These are phyloP conservation scores for Choloepus didactylus DNA, from an alignment of 2,797 vertebrate species.

Conservation along the genomic window DNA sequence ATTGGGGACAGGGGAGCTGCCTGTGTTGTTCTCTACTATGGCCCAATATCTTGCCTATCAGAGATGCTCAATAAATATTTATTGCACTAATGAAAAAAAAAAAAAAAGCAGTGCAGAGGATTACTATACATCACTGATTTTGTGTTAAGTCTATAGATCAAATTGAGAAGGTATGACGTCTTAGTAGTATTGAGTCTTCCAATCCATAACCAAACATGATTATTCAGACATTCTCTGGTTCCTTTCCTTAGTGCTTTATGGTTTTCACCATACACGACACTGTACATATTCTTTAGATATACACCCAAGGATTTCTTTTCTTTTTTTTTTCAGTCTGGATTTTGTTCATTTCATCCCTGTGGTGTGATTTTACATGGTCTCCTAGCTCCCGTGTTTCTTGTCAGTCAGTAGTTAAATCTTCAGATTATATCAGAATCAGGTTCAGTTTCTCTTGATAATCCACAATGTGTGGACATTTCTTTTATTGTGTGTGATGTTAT, in stretches of 20 bases:
- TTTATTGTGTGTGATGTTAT: slow-evolving; percentile 15
- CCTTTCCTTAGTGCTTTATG: not conserved
- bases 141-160: not conserved
- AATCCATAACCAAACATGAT: not conserved
- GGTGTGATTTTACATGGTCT: not conserved
- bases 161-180: not conserved
- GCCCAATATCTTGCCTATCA: not conserved
- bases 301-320: not conserved
- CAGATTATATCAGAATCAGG: slow-evolving; percentile 15
- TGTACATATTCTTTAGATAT: not conserved
- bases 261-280: not conserved
- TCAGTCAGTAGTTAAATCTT: slow-evolving; percentile 39
- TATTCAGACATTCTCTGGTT: not conserved
- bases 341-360: slow-evolving; percentile 19
- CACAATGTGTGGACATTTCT: slow-evolving; percentile 4
- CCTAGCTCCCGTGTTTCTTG: not conserved
- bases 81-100: not conserved
- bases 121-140: not conserved
- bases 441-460: slow-evolving; percentile 54
- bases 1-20: not conserved
- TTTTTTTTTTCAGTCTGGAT: not conserved
- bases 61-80: not conserved
- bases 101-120: not conserved
- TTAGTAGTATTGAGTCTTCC: not conserved
- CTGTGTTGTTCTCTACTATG: not conserved